A percentile compares a stretch with the other conserved stretches of the same genome.
These are phyloP conservation scores for Bubo scandiacus DNA, from an alignment of 2,113 vertebrate genomes.

Conservation along the genomic window DNA sequence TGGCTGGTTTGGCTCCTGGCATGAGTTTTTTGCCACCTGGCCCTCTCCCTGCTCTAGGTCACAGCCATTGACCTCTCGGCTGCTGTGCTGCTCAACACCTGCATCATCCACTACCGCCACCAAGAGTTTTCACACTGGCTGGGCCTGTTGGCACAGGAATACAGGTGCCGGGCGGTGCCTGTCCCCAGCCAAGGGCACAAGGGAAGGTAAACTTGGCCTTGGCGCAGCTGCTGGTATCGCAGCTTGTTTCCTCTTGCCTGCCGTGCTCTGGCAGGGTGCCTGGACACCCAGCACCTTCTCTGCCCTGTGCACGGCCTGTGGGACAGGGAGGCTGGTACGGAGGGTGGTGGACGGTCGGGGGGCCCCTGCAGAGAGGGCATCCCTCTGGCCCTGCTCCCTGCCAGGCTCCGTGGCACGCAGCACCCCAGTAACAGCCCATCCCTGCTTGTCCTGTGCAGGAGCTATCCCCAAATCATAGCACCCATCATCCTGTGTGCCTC, in stretches of 20 bases:
- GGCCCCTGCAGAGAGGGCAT: fast-evolving
- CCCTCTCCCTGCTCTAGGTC: constrained; percentile 76
- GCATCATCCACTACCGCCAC: constrained; percentile 96
- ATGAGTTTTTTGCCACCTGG: background rate
- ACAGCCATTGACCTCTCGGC: constrained; percentile 88
- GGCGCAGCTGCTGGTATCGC: background rate
- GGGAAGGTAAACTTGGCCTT: constrained; percentile 55
- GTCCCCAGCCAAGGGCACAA: constrained; percentile 52
- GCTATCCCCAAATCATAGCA: constrained; percentile 84
- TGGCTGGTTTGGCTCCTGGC: background rate
- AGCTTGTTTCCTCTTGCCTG: background rate
- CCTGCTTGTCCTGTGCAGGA: constrained; percentile 62
- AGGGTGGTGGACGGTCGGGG: background rate
- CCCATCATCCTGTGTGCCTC: constrained; percentile 87
- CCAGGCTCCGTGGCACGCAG: background rate
- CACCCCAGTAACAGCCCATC: background rate
- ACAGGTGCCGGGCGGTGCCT: constrained; percentile 43
- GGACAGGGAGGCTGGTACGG: background rate
- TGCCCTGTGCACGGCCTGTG: background rate
- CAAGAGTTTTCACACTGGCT: constrained; percentile 96
- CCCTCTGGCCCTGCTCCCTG: background rate
- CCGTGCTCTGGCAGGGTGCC: background rate
- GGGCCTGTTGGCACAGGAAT: constrained; percentile 83
- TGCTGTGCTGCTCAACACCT: constrained; percentile 87
- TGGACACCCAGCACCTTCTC: background rate